These are phyloP conservation scores for Perognathus longimembris DNA, from an alignment of 2,113 vertebrate species.

Conservation along the genomic window DNA sequence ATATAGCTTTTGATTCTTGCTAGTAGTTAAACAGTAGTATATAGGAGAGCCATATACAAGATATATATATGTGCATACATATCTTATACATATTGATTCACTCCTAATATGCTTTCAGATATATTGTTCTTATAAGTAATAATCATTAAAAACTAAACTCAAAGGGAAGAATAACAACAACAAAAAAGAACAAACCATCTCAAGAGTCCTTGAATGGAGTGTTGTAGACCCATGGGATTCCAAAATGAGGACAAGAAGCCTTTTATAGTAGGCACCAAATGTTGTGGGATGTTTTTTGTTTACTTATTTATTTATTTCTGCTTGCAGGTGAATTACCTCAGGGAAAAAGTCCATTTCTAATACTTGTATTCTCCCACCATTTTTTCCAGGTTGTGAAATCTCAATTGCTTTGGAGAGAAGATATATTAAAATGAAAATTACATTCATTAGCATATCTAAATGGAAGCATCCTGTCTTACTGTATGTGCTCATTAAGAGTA, in stretches of 20 bases:
- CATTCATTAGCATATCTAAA: constrained; percentile 85
- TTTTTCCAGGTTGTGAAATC: constrained; percentile 80
- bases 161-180: constrained; percentile 41
- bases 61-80: too few relatives aligned
- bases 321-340: constrained; percentile 81
- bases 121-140: constrained; percentile 39
- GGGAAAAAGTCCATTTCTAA: constrained; percentile 76
- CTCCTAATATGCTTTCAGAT: constrained; percentile 53
- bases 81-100: not conserved
- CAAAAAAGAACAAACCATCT: constrained; percentile 50
- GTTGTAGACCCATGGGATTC: constrained; percentile 39
- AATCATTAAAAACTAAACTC: constrained; percentile 25
- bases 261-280: constrained; percentile 60
- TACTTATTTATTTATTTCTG: not conserved
- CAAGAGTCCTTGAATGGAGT: constrained; percentile 58
- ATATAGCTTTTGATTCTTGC: not conserved
- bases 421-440: constrained; percentile 86
- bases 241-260: constrained; percentile 59
- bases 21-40: not conserved
- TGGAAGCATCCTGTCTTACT: constrained; percentile 84
- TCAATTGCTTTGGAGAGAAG: constrained; percentile 85
- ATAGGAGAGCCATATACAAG: too few relatives aligned
- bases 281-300: constrained; percentile 23
- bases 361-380: constrained; percentile 71
- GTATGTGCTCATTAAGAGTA: constrained; percentile 84